A percentile compares a stretch with the other conserved stretches of the same genome.
phyloP scores from a whole-genome alignment of 1,140 invertebrate genomes.

The Pemphigus obesinymphae region DNA sequence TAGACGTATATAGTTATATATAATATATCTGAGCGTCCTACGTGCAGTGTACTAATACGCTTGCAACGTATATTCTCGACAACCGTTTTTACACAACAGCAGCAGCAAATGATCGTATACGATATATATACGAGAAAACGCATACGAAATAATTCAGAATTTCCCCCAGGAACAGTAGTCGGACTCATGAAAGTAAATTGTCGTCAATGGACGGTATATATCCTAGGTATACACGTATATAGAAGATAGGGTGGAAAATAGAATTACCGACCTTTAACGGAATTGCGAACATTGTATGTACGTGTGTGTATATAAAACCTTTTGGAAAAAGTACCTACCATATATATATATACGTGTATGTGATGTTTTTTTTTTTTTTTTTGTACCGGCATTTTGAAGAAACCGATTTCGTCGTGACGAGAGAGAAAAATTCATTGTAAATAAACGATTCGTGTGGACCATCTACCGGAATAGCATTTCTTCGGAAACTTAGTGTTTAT shows the following conservation, averaged over 20 bases:
- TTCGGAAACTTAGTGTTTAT: neutral
- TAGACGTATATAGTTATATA: neutral
- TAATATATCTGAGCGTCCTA: no score
- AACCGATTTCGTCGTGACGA: neutral
- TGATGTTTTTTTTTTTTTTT: neutral
- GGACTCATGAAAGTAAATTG: constrained; percentile 38
- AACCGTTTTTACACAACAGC: no score
- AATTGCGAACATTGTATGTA: constrained; percentile 2
- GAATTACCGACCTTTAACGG: constrained; percentile 22
- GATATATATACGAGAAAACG: neutral
- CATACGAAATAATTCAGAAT: constrained; percentile 20
- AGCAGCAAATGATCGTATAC: neutral
- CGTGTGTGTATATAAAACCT: no score
- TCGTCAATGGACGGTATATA: constrained; percentile 4
- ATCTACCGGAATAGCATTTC: constrained; percentile 9
- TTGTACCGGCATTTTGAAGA: neutral
- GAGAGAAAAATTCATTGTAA: no score
- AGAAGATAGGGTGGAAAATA: neutral
- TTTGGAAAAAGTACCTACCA: neutral
- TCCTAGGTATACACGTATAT: neutral
- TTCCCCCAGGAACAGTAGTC: constrained; percentile 35
- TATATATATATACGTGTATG: neutral
- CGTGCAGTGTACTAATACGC: no score
- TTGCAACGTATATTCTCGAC: no score
- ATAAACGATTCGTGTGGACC: neutral